Conservation (phyloP, 2,113 vertebrate species). For the Pseudopodoces humilis region DNA sequence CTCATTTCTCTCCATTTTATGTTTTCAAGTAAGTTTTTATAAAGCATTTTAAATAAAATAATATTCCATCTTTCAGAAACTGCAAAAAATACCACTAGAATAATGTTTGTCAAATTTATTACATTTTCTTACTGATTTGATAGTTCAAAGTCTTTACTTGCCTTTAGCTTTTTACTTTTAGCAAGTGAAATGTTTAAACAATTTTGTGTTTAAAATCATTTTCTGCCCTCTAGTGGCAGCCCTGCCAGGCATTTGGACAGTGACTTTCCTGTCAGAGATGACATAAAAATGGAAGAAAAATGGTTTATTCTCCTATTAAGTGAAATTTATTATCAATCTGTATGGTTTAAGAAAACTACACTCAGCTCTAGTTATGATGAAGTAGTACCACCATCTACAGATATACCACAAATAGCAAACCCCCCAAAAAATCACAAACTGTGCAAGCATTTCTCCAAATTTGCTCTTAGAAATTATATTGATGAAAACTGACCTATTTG, state of each 20-base stretch:
- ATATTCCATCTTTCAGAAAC: background rate
- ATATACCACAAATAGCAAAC: background rate
- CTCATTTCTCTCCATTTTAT: background rate
- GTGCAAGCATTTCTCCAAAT: background rate
- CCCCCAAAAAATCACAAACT: background rate
- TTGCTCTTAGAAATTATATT: background rate
- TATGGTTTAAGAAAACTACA: background rate
- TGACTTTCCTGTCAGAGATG: background rate
- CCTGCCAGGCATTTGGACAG: background rate
- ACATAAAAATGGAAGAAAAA: background rate
- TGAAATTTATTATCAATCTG: background rate
- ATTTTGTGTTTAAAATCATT: background rate
- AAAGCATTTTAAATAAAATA: background rate
- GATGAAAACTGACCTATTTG: background rate
- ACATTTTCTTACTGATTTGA: background rate
- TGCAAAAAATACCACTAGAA: background rate
- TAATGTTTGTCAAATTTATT: background rate
- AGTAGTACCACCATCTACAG: background rate
- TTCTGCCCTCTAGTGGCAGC: conserved; percentile 56
- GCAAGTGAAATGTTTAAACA: background rate
- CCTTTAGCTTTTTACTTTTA: background rate
- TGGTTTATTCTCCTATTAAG: background rate
- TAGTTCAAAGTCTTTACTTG: background rate
- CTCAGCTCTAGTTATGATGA: background rate
- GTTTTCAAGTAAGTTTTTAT: background rate